phyloP scores from a whole-genome alignment of 1,140 invertebrate genomes.

The Hyphantria cunea region DNA sequence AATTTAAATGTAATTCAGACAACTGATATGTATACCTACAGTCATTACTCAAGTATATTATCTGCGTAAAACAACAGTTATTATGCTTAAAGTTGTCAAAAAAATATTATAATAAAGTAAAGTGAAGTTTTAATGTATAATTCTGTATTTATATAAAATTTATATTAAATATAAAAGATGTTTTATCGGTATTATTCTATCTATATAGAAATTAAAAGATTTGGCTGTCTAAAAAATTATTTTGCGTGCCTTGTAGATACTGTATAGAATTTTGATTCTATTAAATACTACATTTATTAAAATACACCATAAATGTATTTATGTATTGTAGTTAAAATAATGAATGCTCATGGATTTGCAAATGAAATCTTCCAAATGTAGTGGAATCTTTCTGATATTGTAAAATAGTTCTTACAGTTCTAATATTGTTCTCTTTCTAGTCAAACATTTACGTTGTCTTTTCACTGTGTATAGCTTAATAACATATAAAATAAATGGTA shows the following conservation, averaged over 20 bases:
- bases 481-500: constrained; percentile 10
- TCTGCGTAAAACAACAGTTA: constrained; percentile 3
- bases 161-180: background rate
- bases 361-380: constrained; percentile 39
- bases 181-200: constrained; percentile 7
- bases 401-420: constrained; percentile 22
- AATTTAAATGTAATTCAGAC: constrained; percentile 17
- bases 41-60: background rate
- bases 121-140: constrained; percentile 5
- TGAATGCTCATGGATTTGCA: background rate
- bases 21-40: background rate
- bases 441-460: constrained; percentile 7
- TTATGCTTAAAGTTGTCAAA: constrained; percentile 12
- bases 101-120: background rate
- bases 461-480: constrained; percentile 16
- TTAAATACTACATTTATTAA: background rate
- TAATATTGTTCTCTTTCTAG: constrained; percentile 15
- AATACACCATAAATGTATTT: background rate
- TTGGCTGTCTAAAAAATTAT: constrained; percentile 36
- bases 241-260: constrained; percentile 54
- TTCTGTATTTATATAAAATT: constrained; percentile 6
- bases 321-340: constrained; percentile 3
- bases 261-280: constrained; percentile 16
- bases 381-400: constrained; percentile 41
- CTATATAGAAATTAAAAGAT: constrained; percentile 11